These are phyloP conservation scores for Drosophila birchii DNA, from an alignment of 2,888 invertebrate species.

Conservation along the genomic window DNA sequence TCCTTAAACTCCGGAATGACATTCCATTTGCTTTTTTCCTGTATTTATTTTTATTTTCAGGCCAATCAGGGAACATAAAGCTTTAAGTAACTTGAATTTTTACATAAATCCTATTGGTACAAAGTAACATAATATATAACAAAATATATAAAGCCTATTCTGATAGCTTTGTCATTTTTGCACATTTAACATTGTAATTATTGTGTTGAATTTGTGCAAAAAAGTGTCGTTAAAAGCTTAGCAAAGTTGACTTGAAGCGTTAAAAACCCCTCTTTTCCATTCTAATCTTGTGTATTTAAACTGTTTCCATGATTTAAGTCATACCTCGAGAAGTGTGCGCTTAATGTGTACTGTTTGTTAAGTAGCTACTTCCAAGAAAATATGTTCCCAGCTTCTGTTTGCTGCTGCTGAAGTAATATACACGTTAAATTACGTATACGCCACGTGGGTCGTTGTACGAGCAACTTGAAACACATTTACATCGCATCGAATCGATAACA, in stretches of 20 bases:
- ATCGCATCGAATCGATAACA: constrained; percentile 4
- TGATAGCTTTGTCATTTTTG: neutral
- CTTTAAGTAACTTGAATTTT: neutral
- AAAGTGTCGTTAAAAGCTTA: neutral
- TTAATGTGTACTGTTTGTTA: constrained; percentile 10
- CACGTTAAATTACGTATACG: constrained; percentile 20
- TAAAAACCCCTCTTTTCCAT: neutral
- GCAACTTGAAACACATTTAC: constrained; percentile 8
- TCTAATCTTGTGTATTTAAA: neutral
- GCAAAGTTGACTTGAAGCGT: neutral
- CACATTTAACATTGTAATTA: too few relatives aligned
- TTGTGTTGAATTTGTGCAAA: neutral
- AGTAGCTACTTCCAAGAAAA: neutral
- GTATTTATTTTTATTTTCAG: neutral
- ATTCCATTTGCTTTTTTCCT: neutral
- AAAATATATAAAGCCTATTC: too few relatives aligned
- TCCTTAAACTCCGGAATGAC: neutral
- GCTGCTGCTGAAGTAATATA: neutral
- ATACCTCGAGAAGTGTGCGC: neutral
- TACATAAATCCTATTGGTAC: too few relatives aligned
- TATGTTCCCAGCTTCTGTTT: constrained; percentile 1
- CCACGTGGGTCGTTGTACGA: constrained; percentile 21
- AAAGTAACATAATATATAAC: too few relatives aligned
- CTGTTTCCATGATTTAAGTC: neutral
- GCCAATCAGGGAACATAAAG: constrained; percentile 1